A percentile compares a stretch with the other conserved stretches of the same genome.
phyloP scores from a whole-genome alignment of 1,140 invertebrate genomes.

The Drosophila azteca region DNA sequence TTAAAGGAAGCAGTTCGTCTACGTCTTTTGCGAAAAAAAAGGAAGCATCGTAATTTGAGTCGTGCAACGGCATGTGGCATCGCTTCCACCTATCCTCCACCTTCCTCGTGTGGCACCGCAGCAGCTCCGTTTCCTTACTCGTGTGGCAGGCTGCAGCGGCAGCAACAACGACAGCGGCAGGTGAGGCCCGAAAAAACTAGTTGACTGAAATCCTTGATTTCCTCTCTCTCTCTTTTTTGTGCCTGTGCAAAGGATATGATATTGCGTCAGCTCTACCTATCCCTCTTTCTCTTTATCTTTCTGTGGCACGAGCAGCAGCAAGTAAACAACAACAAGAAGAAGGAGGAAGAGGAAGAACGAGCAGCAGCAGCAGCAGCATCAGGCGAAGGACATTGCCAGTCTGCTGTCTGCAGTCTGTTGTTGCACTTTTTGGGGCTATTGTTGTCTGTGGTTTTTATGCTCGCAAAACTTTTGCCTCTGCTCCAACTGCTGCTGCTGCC shows the following conservation, averaged over 20 bases:
- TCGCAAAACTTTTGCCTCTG: slow-evolving; percentile 37
- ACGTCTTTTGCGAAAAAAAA: slow-evolving; percentile 11
- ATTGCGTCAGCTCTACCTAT: background rate
- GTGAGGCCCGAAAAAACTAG: slow-evolving; percentile 39
- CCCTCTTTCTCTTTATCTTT: background rate
- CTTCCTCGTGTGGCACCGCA: slow-evolving; percentile 16
- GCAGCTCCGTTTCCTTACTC: slow-evolving; percentile 20
- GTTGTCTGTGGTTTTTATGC: slow-evolving; percentile 12
- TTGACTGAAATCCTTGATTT: slow-evolving; percentile 50
- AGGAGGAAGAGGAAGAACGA: slow-evolving; percentile 4
- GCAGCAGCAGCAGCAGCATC: background rate
- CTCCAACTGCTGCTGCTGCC: slow-evolving; percentile 28
- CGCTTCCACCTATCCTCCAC: no score
- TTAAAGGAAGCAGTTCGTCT: slow-evolving; percentile 5
- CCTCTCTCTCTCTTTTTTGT: slow-evolving; percentile 30
- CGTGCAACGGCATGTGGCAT: slow-evolving; percentile 67
- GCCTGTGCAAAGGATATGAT: slow-evolving; percentile 26
- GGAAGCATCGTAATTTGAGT: slow-evolving; percentile 68
- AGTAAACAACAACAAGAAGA: slow-evolving; percentile 1
- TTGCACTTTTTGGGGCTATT: no score
- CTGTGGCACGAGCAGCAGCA: slow-evolving; percentile 50
- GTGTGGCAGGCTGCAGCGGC: background rate
- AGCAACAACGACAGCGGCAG: slow-evolving; percentile 28
- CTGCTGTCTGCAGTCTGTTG: no score
- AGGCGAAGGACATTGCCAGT: no score